Conservation (phyloP, 2,113 vertebrate genomes). For the Prunella himalayana region DNA sequence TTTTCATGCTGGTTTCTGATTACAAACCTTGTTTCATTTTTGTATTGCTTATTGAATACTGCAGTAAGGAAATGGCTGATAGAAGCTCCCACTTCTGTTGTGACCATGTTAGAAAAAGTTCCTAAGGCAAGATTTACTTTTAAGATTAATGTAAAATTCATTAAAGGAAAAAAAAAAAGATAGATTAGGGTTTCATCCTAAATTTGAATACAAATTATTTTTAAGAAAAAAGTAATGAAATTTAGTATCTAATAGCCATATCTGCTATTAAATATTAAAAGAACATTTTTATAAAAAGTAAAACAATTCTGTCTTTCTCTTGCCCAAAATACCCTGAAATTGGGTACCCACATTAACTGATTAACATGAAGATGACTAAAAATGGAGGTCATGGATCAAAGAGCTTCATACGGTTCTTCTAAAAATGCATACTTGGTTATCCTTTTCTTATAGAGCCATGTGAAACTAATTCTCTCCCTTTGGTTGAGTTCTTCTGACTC, state of each 20-base stretch:
- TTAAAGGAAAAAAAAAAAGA: not conserved
- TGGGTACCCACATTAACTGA: not conserved
- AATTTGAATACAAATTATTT: slow-evolving; percentile 37
- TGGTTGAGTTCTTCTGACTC: not conserved
- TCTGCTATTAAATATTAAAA: slow-evolving; percentile 26
- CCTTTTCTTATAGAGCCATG: not conserved
- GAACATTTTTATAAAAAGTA: slow-evolving; percentile 20
- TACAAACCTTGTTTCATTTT: not conserved
- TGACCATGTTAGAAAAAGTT: not conserved
- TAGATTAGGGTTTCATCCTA: not conserved
- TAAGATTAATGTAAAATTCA: not conserved
- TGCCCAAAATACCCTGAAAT: not conserved
- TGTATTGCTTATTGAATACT: not conserved
- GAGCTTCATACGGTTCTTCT: not conserved
- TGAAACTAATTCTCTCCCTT: not conserved
- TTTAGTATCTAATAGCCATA: not conserved
- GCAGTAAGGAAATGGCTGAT: not conserved
- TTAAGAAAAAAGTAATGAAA: slow-evolving; percentile 7
- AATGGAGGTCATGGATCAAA: not conserved
- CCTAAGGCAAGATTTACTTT: not conserved
- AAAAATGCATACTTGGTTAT: not conserved
- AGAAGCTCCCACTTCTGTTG: not conserved
- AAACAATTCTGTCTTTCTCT: not conserved
- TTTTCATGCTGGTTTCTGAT: not conserved
- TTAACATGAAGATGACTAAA: not conserved